These are phyloP conservation scores for Caradrina clavipalpis DNA, from an alignment of 2,888 invertebrate genomes.

Conservation along the genomic window DNA sequence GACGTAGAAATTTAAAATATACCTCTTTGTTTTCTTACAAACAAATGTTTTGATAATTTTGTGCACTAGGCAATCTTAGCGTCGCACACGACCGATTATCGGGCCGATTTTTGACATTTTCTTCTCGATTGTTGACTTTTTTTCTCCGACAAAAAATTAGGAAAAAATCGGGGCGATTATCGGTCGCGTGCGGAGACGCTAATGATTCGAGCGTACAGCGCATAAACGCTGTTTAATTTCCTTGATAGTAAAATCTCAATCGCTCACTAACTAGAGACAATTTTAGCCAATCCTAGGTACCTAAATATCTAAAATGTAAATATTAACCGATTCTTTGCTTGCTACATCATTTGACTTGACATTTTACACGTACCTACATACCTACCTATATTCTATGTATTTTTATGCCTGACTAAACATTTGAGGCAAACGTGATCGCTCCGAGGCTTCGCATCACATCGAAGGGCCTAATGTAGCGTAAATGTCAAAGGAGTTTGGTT, in stretches of 20 bases:
- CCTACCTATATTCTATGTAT: neutral
- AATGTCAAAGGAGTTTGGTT: conserved; percentile 53
- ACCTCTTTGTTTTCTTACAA: neutral
- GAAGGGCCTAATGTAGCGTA: conserved; percentile 49
- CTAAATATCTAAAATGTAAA: conserved; percentile 15
- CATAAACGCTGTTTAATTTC: neutral
- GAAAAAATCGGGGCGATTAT: too few species aligned
- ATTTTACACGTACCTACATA: conserved; percentile 22
- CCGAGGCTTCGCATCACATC: conserved; percentile 32
- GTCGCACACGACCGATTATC: too few species aligned
- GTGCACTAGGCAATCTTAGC: neutral
- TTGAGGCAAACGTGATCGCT: conserved; percentile 35
- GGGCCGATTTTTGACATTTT: too few species aligned
- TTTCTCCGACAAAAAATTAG: too few species aligned
- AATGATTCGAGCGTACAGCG: neutral
- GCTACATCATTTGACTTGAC: conserved; percentile 30
- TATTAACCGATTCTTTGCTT: conserved; percentile 40
- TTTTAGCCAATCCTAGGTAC: neutral
- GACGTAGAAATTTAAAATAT: conserved; percentile 1
- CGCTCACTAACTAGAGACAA: conserved; percentile 1
- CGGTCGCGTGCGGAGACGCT: too few species aligned
- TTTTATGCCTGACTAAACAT: conserved; percentile 40
- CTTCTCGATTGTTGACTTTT: too few species aligned
- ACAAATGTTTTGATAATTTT: neutral
- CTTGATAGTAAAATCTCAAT: neutral